Evolutionary conservation across 2,888 invertebrate species (phyloP), one percentile per base, ranked within the genome.

Genomic region (Nebria brevicollis): DNA sequence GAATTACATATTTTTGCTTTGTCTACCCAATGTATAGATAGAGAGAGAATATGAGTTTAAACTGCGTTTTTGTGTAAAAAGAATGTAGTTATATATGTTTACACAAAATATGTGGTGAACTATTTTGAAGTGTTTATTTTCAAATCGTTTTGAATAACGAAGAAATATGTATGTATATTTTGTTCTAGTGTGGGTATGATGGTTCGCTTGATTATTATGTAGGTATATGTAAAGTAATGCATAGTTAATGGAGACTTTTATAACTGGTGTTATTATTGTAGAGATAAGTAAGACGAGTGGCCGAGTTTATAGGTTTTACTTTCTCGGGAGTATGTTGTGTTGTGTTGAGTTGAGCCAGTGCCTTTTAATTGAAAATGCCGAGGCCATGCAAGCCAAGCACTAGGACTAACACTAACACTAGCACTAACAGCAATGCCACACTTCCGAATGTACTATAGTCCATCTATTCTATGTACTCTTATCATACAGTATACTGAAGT

Each of bases 361-460:
- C 68, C n/a, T 26, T 26, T 68, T 68, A 68, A 68, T 68, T 68
- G 68, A 68, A 68, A 68, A 68, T 68, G 26, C 68, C 68, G 68
- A 68, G 26, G 68, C 26, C 68, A 68, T 68, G 10, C 68, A 26
- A 25, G 20, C 1, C 20, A 68, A 26, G 68, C 34, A 34, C 34
- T 34, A 34, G 34, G 5, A 7, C 66, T 13, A 13, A 7, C 7
- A 7, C 66, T 13, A 13, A 34, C 66, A 7, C 66, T 13, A 13
- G 66, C 7, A 7, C 66, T 13, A 13, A 1, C 34, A 34, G 34
- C 7, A 54, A 54, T 54, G 8, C 54, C 54, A 54, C 13, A 54
- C 13, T 54, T 54, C 54, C 54, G 54, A 54, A 54, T 54, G 54
- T 54, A 11, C 54, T 54, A 54, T 54, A 54, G 54, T 54, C 34